Evolutionary conservation across 2,113 vertebrate species (phyloP).

Genomic region (Hepsetus odoe): DNA sequence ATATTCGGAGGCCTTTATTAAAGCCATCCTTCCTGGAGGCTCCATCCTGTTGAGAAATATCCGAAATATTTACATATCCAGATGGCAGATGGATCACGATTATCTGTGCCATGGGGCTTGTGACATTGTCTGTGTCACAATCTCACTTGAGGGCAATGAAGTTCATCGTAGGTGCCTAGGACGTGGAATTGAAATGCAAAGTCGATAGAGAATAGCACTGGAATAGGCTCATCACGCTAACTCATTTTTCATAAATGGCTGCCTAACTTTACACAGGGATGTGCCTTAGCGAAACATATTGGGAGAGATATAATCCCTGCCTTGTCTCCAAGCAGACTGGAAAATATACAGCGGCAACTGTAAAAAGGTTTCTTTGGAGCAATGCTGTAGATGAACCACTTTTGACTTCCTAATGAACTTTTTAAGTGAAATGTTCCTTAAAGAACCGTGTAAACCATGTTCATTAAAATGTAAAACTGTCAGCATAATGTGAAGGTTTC

Average conservation of each 20-base stretch:
- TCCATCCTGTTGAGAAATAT: slow-evolving; percentile 57
- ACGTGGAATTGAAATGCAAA: slow-evolving; percentile 60
- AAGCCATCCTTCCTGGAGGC: slow-evolving; percentile 71
- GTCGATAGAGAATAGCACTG: slow-evolving; percentile 9
- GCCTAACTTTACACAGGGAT: slow-evolving; percentile 35
- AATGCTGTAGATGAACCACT: too few species aligned
- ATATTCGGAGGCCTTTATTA: slow-evolving; percentile 69
- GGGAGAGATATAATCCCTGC: slow-evolving; percentile 17
- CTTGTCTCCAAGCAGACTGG: slow-evolving; percentile 62
- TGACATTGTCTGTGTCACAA: slow-evolving; percentile 67
- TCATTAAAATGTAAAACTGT: too few species aligned
- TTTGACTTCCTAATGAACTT: too few species aligned
- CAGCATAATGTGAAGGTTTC: too few species aligned
- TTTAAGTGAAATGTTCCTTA: too few species aligned
- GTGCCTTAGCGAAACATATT: slow-evolving; percentile 1
- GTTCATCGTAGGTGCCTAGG: slow-evolving; percentile 70
- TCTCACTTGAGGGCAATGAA: slow-evolving; percentile 53
- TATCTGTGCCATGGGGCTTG: slow-evolving; percentile 71
- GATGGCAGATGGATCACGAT: slow-evolving; percentile 69
- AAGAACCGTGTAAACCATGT: too few species aligned
- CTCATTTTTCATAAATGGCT: slow-evolving; percentile 36
- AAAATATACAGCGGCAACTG: too few species aligned
- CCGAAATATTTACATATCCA: slow-evolving; percentile 70
- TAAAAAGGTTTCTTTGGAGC: too few species aligned
- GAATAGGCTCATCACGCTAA: slow-evolving; percentile 27